Evolutionary conservation across 2,113 vertebrate species (phyloP).

Genomic region (Aptenodytes forsteri): DNA sequence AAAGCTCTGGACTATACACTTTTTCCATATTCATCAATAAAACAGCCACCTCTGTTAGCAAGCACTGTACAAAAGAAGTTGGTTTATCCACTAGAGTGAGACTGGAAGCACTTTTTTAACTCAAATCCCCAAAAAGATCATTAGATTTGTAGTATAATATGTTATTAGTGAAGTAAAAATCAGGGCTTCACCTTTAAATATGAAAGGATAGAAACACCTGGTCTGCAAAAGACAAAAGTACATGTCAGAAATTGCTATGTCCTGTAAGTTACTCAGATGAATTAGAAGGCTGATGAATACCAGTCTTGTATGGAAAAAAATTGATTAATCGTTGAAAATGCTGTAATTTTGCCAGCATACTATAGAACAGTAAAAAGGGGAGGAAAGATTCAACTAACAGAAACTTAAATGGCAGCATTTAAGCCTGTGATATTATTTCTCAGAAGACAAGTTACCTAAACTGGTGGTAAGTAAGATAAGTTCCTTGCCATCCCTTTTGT

Average conservation of each 20-base stretch:
- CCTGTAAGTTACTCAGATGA: not conserved
- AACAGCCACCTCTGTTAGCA: conserved; percentile 22
- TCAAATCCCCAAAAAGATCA: not conserved
- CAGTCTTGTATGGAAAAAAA: not conserved
- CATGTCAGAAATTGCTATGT: not conserved
- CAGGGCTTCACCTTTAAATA: not conserved
- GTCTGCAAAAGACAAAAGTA: not conserved
- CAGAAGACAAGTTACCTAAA: not conserved
- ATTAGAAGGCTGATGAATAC: not conserved
- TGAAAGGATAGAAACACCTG: not conserved
- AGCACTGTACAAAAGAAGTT: not conserved
- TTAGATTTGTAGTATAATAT: not conserved
- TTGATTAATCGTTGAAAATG: not conserved
- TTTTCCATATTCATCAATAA: conserved; percentile 65
- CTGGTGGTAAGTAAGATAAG: not conserved
- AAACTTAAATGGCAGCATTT: not conserved
- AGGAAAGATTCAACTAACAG: not conserved
- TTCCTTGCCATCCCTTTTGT: not conserved
- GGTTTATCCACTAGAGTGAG: not conserved
- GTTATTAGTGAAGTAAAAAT: not conserved
- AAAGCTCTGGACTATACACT: conserved; percentile 62
- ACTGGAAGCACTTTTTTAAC: not conserved
- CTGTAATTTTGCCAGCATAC: not conserved
- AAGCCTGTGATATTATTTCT: not conserved
- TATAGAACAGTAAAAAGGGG: not conserved